phyloP scores from a whole-genome alignment of 2,797 vertebrate genomes.

The Ficedula albicollis region DNA sequence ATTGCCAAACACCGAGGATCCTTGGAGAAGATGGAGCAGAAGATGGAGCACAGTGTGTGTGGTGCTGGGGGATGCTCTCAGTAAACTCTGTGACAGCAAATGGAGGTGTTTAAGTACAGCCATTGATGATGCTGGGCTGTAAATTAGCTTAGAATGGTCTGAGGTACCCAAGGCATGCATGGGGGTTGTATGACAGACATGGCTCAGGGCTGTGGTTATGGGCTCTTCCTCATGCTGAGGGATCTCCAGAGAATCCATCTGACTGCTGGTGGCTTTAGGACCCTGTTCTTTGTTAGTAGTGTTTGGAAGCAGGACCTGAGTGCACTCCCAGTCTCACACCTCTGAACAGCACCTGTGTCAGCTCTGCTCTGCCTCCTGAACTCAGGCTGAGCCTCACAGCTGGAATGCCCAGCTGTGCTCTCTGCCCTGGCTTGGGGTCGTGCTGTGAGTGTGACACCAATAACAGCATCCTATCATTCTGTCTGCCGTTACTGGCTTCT shows the following conservation, averaged over 20 bases:
- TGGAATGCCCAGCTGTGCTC: not conserved
- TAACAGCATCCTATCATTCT: fast-evolving
- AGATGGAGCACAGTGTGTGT: not conserved
- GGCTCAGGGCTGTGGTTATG: not conserved
- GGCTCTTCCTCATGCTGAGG: not conserved
- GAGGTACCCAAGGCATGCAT: no score
- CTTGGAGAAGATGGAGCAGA: not conserved
- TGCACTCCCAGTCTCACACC: not conserved
- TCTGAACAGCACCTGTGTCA: fast-evolving
- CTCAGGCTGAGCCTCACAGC: not conserved
- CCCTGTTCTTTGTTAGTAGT: not conserved
- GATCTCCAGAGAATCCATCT: not conserved
- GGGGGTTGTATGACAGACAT: not conserved
- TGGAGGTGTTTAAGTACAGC: not conserved
- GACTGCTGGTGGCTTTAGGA: not conserved
- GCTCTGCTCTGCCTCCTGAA: not conserved
- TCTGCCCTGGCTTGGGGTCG: not conserved
- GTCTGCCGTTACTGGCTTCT: not conserved
- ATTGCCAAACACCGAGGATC: not conserved
- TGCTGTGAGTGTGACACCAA: fast-evolving
- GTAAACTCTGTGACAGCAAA: not conserved
- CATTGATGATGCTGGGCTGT: fast-evolving
- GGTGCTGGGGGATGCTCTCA: not conserved
- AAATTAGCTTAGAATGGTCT: not conserved
- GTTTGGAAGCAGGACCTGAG: not conserved